Conservation (phyloP, 2,888 invertebrate genomes). For the Anticlea derivata region DNA sequence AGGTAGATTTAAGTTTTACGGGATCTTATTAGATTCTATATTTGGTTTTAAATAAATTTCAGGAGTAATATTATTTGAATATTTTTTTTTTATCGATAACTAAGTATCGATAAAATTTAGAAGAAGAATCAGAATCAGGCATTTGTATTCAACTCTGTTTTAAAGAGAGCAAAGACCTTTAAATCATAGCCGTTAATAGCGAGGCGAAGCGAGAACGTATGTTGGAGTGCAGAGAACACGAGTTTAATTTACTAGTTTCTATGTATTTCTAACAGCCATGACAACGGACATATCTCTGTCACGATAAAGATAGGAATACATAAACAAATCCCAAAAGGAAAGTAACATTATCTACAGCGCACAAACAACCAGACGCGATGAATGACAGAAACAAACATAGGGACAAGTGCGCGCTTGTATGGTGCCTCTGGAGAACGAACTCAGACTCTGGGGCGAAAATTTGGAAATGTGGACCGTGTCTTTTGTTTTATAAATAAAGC, state of each 20-base stretch:
- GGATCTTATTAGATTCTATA: too few relatives aligned
- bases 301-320: conserved; percentile 41
- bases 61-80: too few relatives aligned
- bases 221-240: neutral
- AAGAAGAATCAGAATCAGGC: neutral
- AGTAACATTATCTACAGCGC: conserved; percentile 49
- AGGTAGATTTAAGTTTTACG: neutral
- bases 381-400: conserved; percentile 81
- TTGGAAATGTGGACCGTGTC: neutral
- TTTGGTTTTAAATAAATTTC: too few relatives aligned
- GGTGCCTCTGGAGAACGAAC: conserved; percentile 37
- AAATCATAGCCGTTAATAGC: neutral
- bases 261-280: conserved; percentile 14
- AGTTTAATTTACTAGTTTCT: conserved; percentile 11
- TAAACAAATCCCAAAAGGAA: conserved; percentile 55
- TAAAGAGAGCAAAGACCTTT: conserved; percentile 11
- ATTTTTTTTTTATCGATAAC: too few relatives aligned
- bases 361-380: conserved; percentile 58
- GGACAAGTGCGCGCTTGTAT: conserved; percentile 70
- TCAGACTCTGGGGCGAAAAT: conserved; percentile 6
- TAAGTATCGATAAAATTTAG: too few relatives aligned
- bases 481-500: too few relatives aligned
- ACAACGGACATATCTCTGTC: conserved; percentile 37
- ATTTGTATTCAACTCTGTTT: conserved; percentile 1
- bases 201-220: neutral